A percentile compares a stretch with the other conserved stretches of the same genome.
phyloP scores from a whole-genome alignment of 2,113 vertebrate genomes.

The Plecturocebus donacophilus region DNA sequence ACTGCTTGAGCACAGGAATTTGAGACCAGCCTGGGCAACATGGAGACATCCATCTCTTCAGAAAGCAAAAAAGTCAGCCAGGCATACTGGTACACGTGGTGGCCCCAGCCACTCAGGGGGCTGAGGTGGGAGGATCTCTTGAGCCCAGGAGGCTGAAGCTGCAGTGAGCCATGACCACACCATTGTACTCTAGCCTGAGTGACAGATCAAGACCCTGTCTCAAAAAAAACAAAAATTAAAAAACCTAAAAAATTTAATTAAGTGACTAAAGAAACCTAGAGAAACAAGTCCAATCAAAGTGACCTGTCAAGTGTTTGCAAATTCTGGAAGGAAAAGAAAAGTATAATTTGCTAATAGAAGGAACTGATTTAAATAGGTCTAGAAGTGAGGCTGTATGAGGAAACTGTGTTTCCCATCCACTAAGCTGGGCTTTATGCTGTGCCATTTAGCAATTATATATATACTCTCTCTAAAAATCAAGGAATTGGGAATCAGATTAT shows the following conservation, averaged over 20 bases:
- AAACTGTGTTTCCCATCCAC: not conserved
- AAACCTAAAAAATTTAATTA: not conserved
- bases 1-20: not conserved
- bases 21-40: not conserved
- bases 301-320: not conserved
- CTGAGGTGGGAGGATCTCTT: not conserved
- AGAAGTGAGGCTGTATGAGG: not conserved
- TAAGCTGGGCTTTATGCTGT: not conserved
- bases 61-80: not conserved
- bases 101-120: not conserved
- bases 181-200: not conserved
- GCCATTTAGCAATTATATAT: not conserved
- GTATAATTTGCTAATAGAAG: not conserved
- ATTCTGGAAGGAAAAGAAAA: conserved; percentile 37
- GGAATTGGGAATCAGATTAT: not conserved
- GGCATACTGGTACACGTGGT: not conserved
- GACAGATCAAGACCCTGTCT: not conserved
- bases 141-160: not conserved
- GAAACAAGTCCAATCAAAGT: conserved; percentile 16
- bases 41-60: not conserved
- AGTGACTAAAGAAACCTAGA: not conserved
- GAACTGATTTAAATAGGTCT: not conserved
- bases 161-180: not conserved
- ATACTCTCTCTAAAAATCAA: not conserved
- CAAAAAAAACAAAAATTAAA: not conserved